Conservation (phyloP, 2,113 vertebrate genomes). For the Miniopterus natalensis region DNA sequence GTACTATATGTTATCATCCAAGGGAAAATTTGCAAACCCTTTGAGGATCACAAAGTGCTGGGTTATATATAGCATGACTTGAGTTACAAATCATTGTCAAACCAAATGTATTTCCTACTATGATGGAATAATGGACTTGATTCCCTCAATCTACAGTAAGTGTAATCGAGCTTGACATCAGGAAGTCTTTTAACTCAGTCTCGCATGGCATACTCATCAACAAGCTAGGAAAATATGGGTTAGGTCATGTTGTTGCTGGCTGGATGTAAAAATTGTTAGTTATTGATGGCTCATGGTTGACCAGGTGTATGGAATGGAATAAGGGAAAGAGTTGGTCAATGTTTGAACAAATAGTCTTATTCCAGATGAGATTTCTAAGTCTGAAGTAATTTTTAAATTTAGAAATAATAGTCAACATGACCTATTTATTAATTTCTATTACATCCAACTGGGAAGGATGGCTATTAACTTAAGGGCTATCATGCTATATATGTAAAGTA, state of each 20-base stretch:
- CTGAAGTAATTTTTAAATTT: conserved; percentile 3
- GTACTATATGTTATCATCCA: not conserved
- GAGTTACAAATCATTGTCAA: conserved; percentile 68
- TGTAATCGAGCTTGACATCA: conserved; percentile 64
- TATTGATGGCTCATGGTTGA: conserved; percentile 45
- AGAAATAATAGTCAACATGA: not conserved
- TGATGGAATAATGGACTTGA: conserved; percentile 66
- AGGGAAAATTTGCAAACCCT: conserved; percentile 49
- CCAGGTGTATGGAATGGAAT: not conserved
- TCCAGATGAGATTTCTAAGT: not conserved
- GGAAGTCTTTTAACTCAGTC: conserved; percentile 57
- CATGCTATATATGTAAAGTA: not conserved
- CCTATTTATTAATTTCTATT: not conserved
- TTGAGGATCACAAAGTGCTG: conserved; percentile 61
- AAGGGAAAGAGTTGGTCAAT: not conserved
- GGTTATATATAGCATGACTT: conserved; percentile 61
- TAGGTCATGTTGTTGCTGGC: not conserved
- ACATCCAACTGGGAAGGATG: not conserved
- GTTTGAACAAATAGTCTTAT: not conserved
- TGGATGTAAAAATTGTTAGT: conserved; percentile 24
- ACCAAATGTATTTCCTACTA: conserved; percentile 41
- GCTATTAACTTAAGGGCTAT: not conserved
- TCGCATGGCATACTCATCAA: conserved; percentile 30
- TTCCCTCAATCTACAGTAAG: conserved; percentile 48
- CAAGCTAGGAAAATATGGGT: conserved; percentile 55